Evolutionary conservation across 2,888 invertebrate genomes (phyloP).

Genomic region (Lasioglossum morio): DNA sequence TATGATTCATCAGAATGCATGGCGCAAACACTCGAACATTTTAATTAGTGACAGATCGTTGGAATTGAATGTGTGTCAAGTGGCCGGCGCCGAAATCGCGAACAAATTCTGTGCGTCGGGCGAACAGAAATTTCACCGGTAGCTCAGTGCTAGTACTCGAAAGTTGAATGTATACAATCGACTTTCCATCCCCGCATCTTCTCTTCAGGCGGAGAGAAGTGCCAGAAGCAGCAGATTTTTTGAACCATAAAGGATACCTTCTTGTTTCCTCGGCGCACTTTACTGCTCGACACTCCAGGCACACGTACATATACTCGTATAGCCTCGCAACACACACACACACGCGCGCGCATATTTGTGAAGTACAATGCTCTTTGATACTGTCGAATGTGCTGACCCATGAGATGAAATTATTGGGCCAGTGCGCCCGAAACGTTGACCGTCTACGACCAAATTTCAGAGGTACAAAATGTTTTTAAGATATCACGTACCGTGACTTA

Average conservation of each 20-base stretch:
- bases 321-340: neutral
- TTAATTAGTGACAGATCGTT: constrained; percentile 12
- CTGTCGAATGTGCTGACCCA: constrained; percentile 11
- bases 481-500: neutral
- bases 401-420: constrained; percentile 14
- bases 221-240: constrained; percentile 12
- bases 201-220: neutral
- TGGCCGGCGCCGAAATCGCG: neutral
- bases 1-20: neutral
- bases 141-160: neutral
- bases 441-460: neutral
- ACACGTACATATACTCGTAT: neutral
- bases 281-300: neutral
- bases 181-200: constrained; percentile 2
- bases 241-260: constrained; percentile 8
- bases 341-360: neutral
- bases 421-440: neutral
- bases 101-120: neutral
- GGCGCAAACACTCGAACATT: neutral
- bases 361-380: constrained; percentile 17
- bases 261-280: constrained; percentile 14
- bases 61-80: neutral
- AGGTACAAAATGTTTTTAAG: neutral
- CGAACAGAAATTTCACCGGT: neutral
- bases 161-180: constrained; percentile 24